These are phyloP conservation scores for Synanthedon myopaeformis DNA, from an alignment of 2,888 invertebrate genomes.

Conservation along the genomic window DNA sequence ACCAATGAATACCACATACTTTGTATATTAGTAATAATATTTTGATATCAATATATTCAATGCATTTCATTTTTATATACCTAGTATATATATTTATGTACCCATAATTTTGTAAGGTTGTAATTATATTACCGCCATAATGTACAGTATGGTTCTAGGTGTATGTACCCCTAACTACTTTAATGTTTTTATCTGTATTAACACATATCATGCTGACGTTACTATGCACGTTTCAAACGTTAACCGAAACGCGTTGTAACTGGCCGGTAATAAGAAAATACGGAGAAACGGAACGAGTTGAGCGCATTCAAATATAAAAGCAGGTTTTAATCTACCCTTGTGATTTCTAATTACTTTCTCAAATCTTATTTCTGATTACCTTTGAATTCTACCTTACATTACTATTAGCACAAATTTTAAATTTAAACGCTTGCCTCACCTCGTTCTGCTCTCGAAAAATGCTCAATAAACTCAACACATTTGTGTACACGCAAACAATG, in stretches of 20 bases:
- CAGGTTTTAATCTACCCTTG: no score
- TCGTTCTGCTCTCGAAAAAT: neutral
- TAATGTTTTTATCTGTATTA: slow-evolving; percentile 46
- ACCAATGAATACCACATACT: slow-evolving; percentile 46
- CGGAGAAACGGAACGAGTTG: no score
- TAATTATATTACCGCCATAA: slow-evolving; percentile 53
- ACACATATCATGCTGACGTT: slow-evolving; percentile 66
- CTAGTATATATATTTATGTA: slow-evolving; percentile 49
- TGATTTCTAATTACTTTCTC: no score
- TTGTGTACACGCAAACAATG: neutral
- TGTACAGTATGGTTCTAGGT: slow-evolving; percentile 58
- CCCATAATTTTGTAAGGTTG: slow-evolving; percentile 48
- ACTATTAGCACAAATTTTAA: no score
- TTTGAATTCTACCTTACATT: no score
- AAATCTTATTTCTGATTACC: no score
- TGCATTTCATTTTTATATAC: slow-evolving; percentile 56
- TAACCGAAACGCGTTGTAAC: slow-evolving; percentile 39
- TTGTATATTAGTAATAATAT: slow-evolving; percentile 56
- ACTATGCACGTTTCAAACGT: slow-evolving; percentile 47
- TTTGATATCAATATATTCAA: slow-evolving; percentile 65
- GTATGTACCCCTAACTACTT: slow-evolving; percentile 58
- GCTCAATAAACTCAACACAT: neutral
- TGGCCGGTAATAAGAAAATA: neutral
- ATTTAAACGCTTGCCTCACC: no score
- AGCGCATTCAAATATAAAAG: no score